Conservation (phyloP, 2,888 invertebrate species). For the Mycogona germanica region DNA sequence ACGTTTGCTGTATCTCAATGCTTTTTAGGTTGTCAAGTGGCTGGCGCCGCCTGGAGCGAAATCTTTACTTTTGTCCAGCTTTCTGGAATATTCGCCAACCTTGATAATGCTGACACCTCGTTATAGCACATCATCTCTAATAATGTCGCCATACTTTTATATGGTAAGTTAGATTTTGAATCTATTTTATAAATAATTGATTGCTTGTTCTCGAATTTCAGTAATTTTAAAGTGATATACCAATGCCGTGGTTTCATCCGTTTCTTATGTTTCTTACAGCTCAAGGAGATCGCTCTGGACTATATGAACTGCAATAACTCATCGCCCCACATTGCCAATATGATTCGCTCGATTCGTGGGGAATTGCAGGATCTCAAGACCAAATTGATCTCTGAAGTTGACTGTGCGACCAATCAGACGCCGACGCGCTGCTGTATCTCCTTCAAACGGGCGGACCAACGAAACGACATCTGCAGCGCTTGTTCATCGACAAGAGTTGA, state of each 20-base stretch:
- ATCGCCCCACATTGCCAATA: constrained; percentile 34
- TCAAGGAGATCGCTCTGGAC: constrained; percentile 57
- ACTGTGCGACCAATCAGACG: too few species aligned
- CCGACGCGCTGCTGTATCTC: too few species aligned
- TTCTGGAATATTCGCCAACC: constrained; percentile 50
- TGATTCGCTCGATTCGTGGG: background rate
- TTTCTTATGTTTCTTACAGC: constrained; percentile 38
- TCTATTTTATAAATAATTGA: constrained; percentile 2
- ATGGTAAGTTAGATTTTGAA: constrained; percentile 43
- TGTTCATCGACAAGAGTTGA: too few species aligned
- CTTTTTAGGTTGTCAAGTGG: constrained; percentile 34
- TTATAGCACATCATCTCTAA: constrained; percentile 30
- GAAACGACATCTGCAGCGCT: too few species aligned
- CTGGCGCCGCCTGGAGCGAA: constrained; percentile 39
- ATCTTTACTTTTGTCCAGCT: constrained; percentile 50
- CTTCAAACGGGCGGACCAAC: too few species aligned
- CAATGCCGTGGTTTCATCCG: background rate
- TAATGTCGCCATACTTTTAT: constrained; percentile 50
- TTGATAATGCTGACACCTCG: constrained; percentile 64
- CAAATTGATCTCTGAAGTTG: too few species aligned
- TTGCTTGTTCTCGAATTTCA: background rate
- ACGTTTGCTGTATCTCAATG: constrained; percentile 38
- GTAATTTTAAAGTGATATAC: background rate
- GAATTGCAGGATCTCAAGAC: too few species aligned
- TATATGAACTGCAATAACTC: constrained; percentile 57